Percentiles rank a stretch among this genome's conserved stretches.
Evolutionary conservation across 2,888 invertebrate genomes (phyloP).

Genomic region (Pyralis farinalis): DNA sequence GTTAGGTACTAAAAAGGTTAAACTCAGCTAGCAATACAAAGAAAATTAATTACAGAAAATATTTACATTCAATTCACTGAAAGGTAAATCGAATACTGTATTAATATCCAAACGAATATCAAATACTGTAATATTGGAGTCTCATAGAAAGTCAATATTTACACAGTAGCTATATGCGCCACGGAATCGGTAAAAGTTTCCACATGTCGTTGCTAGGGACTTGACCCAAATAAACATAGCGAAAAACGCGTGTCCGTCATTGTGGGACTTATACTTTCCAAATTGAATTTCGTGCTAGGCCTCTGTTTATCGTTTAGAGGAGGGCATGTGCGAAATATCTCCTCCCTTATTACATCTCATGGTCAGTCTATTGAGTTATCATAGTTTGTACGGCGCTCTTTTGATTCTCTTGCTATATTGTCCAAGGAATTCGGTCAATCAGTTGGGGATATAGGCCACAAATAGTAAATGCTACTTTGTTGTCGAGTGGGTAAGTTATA

Average conservation of each 20-base stretch:
- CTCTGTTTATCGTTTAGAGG: conserved; percentile 38
- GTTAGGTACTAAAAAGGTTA: too few relatives aligned
- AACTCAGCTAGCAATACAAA: too few relatives aligned
- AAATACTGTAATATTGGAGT: conserved; percentile 19
- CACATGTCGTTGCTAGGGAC: conserved; percentile 42
- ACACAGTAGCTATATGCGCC: conserved; percentile 33
- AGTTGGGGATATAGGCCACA: conserved; percentile 13
- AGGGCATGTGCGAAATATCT: conserved; percentile 34
- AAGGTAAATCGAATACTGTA: too few relatives aligned
- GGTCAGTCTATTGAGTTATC: conserved; percentile 11
- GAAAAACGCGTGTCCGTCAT: conserved; percentile 55
- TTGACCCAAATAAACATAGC: conserved; percentile 64
- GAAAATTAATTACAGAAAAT: too few relatives aligned
- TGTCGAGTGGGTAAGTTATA: too few relatives aligned
- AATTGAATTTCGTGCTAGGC: conserved; percentile 51
- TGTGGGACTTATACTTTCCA: conserved; percentile 46
- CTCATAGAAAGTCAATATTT: conserved; percentile 30
- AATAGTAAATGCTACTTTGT: conserved; percentile 9
- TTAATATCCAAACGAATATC: background rate
- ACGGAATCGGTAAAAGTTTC: conserved; percentile 53
- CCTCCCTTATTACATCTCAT: conserved; percentile 23
- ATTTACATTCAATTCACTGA: too few relatives aligned
- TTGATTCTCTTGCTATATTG: conserved; percentile 15
- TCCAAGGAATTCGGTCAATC: conserved; percentile 12
- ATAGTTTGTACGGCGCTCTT: conserved; percentile 12